phyloP scores from a whole-genome alignment of 2,797 vertebrate genomes.

The Myotis findleyi region DNA sequence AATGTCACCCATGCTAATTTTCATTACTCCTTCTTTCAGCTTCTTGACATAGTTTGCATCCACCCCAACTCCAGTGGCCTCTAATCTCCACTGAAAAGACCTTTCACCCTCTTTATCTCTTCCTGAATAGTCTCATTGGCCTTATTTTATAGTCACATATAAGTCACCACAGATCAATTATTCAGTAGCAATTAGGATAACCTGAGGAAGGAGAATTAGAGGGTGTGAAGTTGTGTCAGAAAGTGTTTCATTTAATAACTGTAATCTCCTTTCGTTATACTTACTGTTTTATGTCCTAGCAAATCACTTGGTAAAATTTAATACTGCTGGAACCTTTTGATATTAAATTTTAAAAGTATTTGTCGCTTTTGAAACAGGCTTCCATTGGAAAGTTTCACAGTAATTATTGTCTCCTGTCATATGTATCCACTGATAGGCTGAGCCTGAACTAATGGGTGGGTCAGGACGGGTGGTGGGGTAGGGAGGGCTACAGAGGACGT shows the following conservation, averaged over 20 bases:
- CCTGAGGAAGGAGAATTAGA: background rate
- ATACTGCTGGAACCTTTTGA: background rate
- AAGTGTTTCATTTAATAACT: background rate
- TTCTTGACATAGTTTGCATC: background rate
- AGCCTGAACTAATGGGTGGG: background rate
- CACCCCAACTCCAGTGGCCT: background rate
- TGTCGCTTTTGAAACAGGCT: background rate
- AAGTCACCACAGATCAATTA: background rate
- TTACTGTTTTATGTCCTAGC: background rate
- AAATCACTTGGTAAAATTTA: constrained; percentile 27
- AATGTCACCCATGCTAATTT: background rate
- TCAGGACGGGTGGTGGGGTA: background rate
- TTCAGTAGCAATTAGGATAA: background rate
- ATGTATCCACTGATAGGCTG: background rate
- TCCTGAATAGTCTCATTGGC: background rate
- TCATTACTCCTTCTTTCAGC: background rate
- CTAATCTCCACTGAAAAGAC: background rate
- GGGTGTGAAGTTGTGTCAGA: background rate
- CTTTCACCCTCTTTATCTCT: background rate
- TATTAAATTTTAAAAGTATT: background rate
- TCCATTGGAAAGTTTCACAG: background rate
- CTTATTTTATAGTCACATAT: background rate
- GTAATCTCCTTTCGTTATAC: background rate
- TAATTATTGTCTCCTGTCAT: background rate
- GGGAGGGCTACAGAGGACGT: background rate